Base-by-base conservation (phyloP, 1,140 invertebrate species). In the Hylaeus volcanicus region DNA sequence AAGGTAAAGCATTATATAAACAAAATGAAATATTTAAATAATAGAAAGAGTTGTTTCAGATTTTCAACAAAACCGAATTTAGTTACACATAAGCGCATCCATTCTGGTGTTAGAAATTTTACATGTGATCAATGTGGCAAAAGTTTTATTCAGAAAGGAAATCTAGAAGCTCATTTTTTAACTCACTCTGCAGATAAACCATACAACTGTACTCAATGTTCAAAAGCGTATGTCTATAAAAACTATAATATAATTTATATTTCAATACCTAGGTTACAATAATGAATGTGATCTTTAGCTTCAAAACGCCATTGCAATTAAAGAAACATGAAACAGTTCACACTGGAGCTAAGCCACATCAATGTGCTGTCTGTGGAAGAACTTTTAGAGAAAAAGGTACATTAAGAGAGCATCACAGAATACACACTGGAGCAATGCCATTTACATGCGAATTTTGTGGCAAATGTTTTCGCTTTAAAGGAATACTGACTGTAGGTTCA, bases 391-490 rank as follows among this genome's bases (percentile, higher is more conserved):
- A 96, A 88, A 92, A 94, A 70, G 94, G 94, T 4, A 95, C 95
- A 4, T 86, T 95, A 45, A 94, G 94, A 71, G 95, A 95, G 89
- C 95, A 95, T 87, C 93, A 94, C 76, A 91, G 95, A 78, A 96
- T 96, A 56, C 98, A 98, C 88, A 98, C 97, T 2, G 97, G 97
- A 15, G 96, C 96, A 60, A 97, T 97, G 94, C 97, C 97, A 1
- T 96, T 95, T 83, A 94, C 95, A 26, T 96, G 96, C 84, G 95
- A 96, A 88, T 96, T 95, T 88, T 96, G 96, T 87, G 95, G 95
- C 39, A 96, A 96, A 90, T 92, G 94, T 72, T 97, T 96, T 83
- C 92, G 96, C 53, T 96, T 96, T 83, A 96, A 96, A 89, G 95
- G 95, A 15, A 95, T 96, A 73, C 89, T 96, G 68, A 95, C 95